Evolutionary conservation across 2,797 vertebrate genomes (phyloP).

Genomic region (Poecilia velifera): DNA sequence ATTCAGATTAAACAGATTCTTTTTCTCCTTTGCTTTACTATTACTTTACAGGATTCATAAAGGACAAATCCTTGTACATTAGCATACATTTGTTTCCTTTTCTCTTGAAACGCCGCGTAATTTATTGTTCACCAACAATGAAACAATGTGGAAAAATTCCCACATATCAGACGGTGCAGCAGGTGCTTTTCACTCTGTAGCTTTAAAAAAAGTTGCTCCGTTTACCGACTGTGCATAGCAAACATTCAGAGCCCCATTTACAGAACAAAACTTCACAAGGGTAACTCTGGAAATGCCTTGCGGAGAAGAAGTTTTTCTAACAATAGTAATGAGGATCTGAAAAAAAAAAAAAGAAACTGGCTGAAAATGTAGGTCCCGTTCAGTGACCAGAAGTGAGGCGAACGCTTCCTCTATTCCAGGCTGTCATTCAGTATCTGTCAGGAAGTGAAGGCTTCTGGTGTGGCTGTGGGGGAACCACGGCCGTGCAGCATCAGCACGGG

Average conservation of each 20-base stretch:
- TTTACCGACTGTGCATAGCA: not conserved
- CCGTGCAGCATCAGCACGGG: conserved; percentile 2
- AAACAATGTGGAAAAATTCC: not conserved
- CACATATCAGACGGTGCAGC: not conserved
- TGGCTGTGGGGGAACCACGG: conserved; percentile 38
- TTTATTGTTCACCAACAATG: not conserved
- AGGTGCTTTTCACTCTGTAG: not conserved
- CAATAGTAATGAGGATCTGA: conserved; percentile 67
- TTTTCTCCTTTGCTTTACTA: not conserved
- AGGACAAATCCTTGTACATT: not conserved
- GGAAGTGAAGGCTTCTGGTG: conserved; percentile 39
- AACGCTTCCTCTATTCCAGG: conserved; percentile 47
- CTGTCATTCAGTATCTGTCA: conserved; percentile 17
- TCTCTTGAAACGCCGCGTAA: not conserved
- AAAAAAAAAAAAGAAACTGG: not conserved
- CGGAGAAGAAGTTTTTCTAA: conserved; percentile 56
- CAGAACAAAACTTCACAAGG: conserved; percentile 5
- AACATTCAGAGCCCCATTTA: conserved; percentile 4
- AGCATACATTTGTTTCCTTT: not conserved
- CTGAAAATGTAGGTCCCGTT: conserved; percentile 41
- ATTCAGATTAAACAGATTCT: not conserved
- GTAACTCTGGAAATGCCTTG: conserved; percentile 35
- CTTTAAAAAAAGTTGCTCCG: conserved; percentile 1
- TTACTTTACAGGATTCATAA: not conserved
- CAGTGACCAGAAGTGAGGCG: conserved; percentile 32